Evolutionary conservation across 2,113 vertebrate genomes (phyloP).

Genomic region (Zapus hudsonius): DNA sequence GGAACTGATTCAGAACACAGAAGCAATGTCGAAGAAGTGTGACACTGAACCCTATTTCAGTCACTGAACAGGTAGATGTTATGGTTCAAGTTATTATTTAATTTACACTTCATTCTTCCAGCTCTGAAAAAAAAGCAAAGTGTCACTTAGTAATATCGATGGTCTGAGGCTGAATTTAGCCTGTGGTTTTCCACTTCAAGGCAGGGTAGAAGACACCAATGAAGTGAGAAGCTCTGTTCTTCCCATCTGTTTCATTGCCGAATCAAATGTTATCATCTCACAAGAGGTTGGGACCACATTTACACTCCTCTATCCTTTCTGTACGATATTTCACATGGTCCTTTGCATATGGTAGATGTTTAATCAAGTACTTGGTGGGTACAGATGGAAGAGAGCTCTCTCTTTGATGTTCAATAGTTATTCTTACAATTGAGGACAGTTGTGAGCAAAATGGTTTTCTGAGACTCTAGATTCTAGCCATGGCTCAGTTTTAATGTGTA

Average conservation of each 20-base stretch:
- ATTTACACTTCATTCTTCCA: not conserved
- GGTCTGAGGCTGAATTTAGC: not conserved
- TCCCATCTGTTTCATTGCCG: not conserved
- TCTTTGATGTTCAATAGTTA: not conserved
- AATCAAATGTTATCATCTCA: not conserved
- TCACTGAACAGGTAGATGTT: not conserved
- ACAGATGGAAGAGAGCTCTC: not conserved
- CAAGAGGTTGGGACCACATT: not conserved
- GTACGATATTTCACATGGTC: not conserved
- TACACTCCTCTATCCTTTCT: not conserved
- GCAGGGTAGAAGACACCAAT: not conserved
- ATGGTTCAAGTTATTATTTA: not conserved
- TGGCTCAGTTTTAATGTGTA: not conserved
- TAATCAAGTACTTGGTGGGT: not conserved
- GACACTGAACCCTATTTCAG: not conserved
- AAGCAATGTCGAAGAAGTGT: not conserved
- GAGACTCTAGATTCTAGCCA: not conserved
- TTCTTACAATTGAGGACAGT: not conserved
- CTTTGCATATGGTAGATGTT: not conserved
- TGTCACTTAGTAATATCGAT: not conserved
- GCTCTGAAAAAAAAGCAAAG: not conserved
- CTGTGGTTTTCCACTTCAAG: not conserved
- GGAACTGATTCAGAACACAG: not conserved
- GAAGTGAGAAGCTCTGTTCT: not conserved
- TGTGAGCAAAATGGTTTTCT: constrained; percentile 41